Evolutionary conservation across 2,113 vertebrate genomes (phyloP).

Genomic region (Ceyx margarethae): DNA sequence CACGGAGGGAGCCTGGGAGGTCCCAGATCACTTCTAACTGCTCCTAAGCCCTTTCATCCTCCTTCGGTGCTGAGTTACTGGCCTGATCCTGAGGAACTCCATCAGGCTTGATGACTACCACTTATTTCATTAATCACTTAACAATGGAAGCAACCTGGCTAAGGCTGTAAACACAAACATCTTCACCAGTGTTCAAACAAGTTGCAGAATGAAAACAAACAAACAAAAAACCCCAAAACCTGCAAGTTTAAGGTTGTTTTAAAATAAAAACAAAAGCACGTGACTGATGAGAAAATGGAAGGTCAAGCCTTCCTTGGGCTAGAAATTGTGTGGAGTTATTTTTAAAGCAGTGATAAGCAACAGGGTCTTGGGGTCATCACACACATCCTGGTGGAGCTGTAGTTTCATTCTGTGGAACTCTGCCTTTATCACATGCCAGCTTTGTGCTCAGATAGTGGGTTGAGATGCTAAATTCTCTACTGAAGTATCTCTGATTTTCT

Average conservation of each 20-base stretch:
- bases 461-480: background rate
- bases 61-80: background rate
- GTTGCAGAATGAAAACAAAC: background rate
- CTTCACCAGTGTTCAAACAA: background rate
- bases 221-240: background rate
- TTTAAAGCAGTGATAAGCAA: background rate
- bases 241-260: background rate
- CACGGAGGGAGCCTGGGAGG: background rate
- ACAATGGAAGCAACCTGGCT: background rate
- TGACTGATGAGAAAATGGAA: background rate
- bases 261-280: background rate
- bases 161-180: background rate
- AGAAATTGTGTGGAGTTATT: slow-evolving; percentile 29
- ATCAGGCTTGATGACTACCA: background rate
- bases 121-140: background rate
- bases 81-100: background rate
- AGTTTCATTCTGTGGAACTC: background rate
- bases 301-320: background rate
- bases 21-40: background rate
- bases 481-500: background rate
- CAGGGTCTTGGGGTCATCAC: background rate
- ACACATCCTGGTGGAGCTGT: background rate
- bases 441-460: background rate
- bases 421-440: background rate
- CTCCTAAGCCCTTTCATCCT: background rate